Evolutionary conservation across 2,113 vertebrate genomes (phyloP), one percentile per base, ranked within the genome.

Genomic region (Oreotrochilus melanogaster): DNA sequence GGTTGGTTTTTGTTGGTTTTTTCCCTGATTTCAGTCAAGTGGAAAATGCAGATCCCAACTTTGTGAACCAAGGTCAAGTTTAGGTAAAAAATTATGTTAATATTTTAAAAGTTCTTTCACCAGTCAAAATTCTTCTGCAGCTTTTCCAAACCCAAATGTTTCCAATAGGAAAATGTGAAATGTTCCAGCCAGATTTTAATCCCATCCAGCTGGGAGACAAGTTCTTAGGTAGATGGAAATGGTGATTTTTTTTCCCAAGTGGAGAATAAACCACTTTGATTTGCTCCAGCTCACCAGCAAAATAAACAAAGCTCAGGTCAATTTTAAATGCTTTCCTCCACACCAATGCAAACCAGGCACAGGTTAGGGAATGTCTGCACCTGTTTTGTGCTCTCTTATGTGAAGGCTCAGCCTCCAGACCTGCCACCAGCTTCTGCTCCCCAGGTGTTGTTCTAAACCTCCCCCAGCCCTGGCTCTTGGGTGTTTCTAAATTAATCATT

Each of bases 341-440:
- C 50, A 1, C 15, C 7, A 0, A 10, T 50, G 57, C 14, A 37
- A 37, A 25, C 57, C 37, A 2, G 1, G 4, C 48, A 8, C 23
- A 1, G 8, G 8, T 47, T n/a, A 14, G 62, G 75, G 57, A 51
- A 56, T 3, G 21, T 8, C 21, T 11, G 39, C 28, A 6, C 21
- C 56, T 61, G 3, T 88, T 82, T 48, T 1, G 13, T 2, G 4
- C 15, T 25, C 61, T 35, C 31, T 67, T 53, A 58, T 27, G 48
- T 33, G 43, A 42, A 75, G 69, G 69, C 80, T 84, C 81, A 86
- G 75, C 47, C 51, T 24, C 62, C 37, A 54, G 75, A 58, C 37
- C 37, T 30, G 27, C 66, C 78, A n/a, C 65, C 61, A 17, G 50
- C 54, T 16, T 13, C 25, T 47, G 73, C 56, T 85, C 39, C 53